phyloP scores from a whole-genome alignment of 2,888 invertebrate genomes.

The Lydus trimaculatus region DNA sequence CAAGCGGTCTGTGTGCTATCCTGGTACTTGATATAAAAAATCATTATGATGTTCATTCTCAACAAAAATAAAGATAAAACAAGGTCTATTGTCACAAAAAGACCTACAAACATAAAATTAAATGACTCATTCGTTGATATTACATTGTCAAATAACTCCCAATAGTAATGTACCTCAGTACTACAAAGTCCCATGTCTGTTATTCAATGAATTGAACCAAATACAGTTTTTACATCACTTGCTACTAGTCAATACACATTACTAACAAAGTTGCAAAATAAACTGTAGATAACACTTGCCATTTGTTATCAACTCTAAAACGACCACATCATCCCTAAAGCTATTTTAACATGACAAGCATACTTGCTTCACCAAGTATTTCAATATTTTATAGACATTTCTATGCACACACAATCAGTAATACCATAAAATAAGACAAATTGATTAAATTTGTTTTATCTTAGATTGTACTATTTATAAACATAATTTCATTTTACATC shows the following conservation, averaged over 20 bases:
- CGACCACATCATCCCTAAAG: background rate
- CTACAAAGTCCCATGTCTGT: background rate
- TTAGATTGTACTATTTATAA: slow-evolving; percentile 1
- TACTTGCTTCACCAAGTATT: background rate
- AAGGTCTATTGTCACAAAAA: slow-evolving; percentile 48
- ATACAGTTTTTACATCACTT: background rate
- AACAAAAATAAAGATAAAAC: slow-evolving; percentile 56
- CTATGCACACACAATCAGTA: background rate
- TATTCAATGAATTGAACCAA: background rate
- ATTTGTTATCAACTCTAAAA: background rate
- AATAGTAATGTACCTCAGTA: slow-evolving; percentile 21
- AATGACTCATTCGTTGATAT: slow-evolving; percentile 48
- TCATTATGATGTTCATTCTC: slow-evolving; percentile 56
- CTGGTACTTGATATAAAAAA: slow-evolving; percentile 53
- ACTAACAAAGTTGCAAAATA: background rate
- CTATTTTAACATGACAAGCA: background rate
- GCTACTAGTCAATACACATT: background rate
- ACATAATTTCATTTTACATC: background rate
- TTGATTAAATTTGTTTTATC: background rate
- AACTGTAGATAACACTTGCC: background rate
- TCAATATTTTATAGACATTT: background rate
- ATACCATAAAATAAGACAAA: background rate
- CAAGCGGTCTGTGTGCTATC: slow-evolving; percentile 47
- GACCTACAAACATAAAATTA: slow-evolving; percentile 52
- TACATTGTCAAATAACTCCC: slow-evolving; percentile 32